Base-by-base conservation (phyloP, 2,888 invertebrate genomes). In the Gortyna flavago region DNA sequence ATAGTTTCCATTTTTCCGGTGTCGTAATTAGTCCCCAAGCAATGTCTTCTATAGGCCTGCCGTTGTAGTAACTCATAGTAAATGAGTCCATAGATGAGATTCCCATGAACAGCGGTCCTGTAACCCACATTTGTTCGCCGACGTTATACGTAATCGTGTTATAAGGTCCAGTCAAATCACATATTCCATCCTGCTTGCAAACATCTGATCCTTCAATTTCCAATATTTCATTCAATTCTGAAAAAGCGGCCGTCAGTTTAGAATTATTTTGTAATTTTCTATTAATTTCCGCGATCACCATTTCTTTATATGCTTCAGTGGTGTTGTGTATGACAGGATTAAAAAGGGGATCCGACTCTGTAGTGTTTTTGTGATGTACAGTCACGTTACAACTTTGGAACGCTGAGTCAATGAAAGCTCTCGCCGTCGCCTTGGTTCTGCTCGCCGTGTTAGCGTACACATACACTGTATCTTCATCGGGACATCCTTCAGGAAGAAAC, bases 11-110 rank as follows among this genome's bases (percentile, higher is more conserved):
- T 65, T 75, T 59, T 18, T 84, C 65, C 8, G 77, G 71, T 13
- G 79, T 69, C 21, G 16, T 79, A 35, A 86, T 70, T 67, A 69
- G 41, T n/a, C 88, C 87, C 88, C 85, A 88, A 35, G 83, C 87
- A 41, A 88, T 64, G 25, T 88, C 66, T 69, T 84, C 13, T 29
- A 87, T 18, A 0, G 85, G 78, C 11, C 64, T 18, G 9, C 84
- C 84, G 4, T 79, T 25, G 35, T 83, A 88, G 69, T 81, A 88
- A 32, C 35, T 75, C 86, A 86, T 85, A 2, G 11, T 66, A 65
- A 88, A 88, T 1, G 65, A 38, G 35, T 88, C 88, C 5, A 81
- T 0, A 21, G 67, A 68, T 8, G 57, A 57, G 29, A 75, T 61
- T 8, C 62, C 83, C 1, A 86, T 77, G 2, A 51, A 48, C 11